These are phyloP conservation scores for Rafetus swinhoei DNA, from an alignment of 2,113 vertebrate genomes.

Conservation along the genomic window DNA sequence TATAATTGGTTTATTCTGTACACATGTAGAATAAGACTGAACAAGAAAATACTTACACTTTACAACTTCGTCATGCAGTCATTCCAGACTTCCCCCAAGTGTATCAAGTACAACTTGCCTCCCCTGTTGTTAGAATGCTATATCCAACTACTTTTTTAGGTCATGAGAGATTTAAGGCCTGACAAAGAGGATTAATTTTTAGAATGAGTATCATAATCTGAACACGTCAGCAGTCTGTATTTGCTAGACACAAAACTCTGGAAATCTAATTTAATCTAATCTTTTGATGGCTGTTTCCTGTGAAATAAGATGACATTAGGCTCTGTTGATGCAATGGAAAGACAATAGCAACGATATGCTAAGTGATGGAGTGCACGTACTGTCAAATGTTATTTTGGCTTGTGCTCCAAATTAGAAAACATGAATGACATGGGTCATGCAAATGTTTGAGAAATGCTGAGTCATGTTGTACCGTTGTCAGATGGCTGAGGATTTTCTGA, in stretches of 20 bases:
- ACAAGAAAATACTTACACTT: neutral
- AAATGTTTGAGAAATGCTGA: slow-evolving; percentile 48
- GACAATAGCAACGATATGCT: neutral
- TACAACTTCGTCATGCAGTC: neutral
- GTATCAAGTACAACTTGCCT: neutral
- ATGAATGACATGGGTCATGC: slow-evolving; percentile 2
- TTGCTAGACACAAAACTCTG: neutral
- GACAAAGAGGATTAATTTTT: no score
- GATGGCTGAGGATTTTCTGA: neutral
- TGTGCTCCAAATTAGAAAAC: slow-evolving; percentile 39
- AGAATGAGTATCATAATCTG: neutral
- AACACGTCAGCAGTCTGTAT: neutral
- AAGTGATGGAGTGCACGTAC: neutral
- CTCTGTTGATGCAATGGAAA: neutral
- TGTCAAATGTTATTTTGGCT: neutral
- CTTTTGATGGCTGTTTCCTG: neutral
- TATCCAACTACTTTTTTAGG: neutral
- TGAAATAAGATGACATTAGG: neutral
- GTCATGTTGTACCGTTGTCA: neutral
- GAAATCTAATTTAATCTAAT: neutral
- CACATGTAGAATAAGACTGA: neutral
- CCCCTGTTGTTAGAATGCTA: neutral
- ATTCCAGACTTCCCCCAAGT: neutral
- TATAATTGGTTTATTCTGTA: neutral
- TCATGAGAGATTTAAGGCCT: neutral